Percentiles rank a stretch among this genome's conserved stretches.
Conservation (phyloP, 2,888 invertebrate species). For the Eremobia ochroleuca region DNA sequence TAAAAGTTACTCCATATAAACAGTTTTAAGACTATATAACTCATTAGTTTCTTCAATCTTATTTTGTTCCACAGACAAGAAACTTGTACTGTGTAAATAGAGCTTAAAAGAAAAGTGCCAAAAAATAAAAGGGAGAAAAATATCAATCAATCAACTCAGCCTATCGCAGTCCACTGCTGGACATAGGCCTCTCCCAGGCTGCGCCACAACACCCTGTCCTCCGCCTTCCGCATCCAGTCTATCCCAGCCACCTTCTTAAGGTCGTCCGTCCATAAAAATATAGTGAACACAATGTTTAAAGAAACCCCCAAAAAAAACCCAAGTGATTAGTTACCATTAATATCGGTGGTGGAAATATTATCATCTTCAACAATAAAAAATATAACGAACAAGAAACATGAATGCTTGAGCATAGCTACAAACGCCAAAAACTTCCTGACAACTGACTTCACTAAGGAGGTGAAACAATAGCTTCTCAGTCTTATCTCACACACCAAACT, state of each 20-base stretch:
- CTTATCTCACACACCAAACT: constrained; percentile 26
- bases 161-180: too few species aligned
- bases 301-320: background rate
- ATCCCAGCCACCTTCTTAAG: too few species aligned
- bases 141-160: too few species aligned
- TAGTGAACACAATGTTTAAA: background rate
- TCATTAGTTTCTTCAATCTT: background rate
- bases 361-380: background rate
- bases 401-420: background rate
- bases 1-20: background rate
- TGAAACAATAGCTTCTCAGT: constrained; percentile 38
- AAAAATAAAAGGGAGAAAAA: background rate
- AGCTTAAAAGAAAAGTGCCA: too few species aligned
- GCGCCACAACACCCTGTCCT: too few species aligned
- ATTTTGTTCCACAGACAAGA: too few species aligned
- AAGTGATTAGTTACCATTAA: background rate
- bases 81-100: too few species aligned
- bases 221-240: too few species aligned
- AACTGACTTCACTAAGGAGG: constrained; percentile 7
- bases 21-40: background rate
- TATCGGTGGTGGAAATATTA: background rate
- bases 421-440: constrained; percentile 21
- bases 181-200: too few species aligned
- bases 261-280: too few species aligned
- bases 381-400: background rate